These are phyloP conservation scores for Ctena decussata DNA, from an alignment of 2,888 invertebrate genomes.

Conservation along the genomic window DNA sequence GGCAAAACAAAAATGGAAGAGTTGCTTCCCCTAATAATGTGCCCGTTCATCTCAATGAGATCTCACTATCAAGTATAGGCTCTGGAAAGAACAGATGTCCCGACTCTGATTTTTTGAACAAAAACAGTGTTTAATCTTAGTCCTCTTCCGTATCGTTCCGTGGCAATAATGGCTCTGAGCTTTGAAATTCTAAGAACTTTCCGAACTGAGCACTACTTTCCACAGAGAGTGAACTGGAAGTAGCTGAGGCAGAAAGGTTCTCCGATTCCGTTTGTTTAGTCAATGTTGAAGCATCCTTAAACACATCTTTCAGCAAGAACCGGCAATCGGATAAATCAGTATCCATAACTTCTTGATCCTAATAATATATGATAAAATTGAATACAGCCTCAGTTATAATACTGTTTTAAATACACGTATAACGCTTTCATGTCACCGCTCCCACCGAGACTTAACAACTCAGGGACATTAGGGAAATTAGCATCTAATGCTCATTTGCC, in stretches of 20 bases:
- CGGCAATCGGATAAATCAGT: slow-evolving; percentile 57
- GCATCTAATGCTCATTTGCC: no score
- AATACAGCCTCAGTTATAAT: no score
- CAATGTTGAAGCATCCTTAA: slow-evolving; percentile 61
- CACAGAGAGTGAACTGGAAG: neutral
- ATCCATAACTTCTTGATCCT: slow-evolving; percentile 69
- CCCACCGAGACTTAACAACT: no score
- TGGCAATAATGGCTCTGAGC: slow-evolving; percentile 51
- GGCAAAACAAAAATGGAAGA: no score
- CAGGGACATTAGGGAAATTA: no score
- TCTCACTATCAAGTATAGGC: no score
- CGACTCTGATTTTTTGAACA: no score
- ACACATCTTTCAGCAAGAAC: slow-evolving; percentile 37
- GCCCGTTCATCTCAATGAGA: no score
- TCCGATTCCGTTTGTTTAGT: slow-evolving; percentile 28
- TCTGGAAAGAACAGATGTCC: no score
- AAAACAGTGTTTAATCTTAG: neutral
- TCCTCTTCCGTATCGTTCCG: neutral
- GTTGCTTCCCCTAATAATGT: no score
- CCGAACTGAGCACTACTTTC: slow-evolving; percentile 47
- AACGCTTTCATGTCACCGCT: no score
- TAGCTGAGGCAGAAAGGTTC: neutral
- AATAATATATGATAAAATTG: neutral
- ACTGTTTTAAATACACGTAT: no score
- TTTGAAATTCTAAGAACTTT: slow-evolving; percentile 53